Evolutionary conservation across 1,140 invertebrate species (phyloP), one percentile per base, ranked within the genome.

Genomic region (Portunus trituberculatus): DNA sequence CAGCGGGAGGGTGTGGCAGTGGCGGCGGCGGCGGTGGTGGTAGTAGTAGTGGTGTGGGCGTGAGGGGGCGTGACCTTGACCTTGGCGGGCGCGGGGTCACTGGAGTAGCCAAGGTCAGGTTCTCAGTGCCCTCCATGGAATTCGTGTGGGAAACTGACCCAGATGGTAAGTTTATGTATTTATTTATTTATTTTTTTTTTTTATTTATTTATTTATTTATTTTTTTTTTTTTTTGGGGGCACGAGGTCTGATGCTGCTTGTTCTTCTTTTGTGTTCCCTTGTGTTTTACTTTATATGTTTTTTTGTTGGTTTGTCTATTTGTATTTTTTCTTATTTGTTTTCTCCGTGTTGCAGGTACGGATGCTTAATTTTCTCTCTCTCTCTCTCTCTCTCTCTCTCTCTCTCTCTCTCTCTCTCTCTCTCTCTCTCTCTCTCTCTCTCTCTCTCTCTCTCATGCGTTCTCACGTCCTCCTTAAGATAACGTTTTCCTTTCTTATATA

Each of bases 91-190:
- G 48, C n/a, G 39, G 39, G n/a, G 92, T 82, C 39, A 93, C 52
- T 25, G 94, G 28, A 0, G 28, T 91, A 45, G 90, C 84, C 90
- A 87, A 93, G 96, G 96, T 84, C 94, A 94, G 92, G 25, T 93
- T 90, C 45, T 87, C 95, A 25, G 93, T 96, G 39, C 95, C 95
- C 32, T 94, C 93, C 8, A 96, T 96, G 95, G 92, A 96, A 88
- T 96, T 96, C n/a, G 95, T 96, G 28, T 96, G 95, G 95, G 92
- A 94, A 46, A 94, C 93, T 10, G 95, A 96, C 92, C 45, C 45
- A 7, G 45, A 94, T 25, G 95, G 95, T 96, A 48, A 96, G 95
- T 96, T 32, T 6, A 14, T 31, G 52, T 20, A 6, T 39, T 39
- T 39, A 6, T 39, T 39, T 39, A 6, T 39, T 39, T 39, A 6